Evolutionary conservation across 2,113 vertebrate genomes (phyloP), one percentile per base, ranked within the genome.

Genomic region (Pterocles orientalis): DNA sequence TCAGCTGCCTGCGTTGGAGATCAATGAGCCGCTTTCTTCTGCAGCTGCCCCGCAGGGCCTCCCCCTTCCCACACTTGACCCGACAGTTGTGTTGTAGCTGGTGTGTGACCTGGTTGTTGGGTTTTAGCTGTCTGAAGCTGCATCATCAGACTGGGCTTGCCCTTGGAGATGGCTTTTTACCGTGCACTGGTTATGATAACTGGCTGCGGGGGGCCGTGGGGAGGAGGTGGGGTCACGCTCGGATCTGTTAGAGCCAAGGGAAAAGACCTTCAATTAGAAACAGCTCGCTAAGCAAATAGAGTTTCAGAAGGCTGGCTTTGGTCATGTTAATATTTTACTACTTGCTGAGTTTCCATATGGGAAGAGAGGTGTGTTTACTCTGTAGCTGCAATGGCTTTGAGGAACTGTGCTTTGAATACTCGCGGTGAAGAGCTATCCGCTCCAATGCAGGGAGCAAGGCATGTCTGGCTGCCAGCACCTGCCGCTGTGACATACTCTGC

Each of bases 281-380:
- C 88, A 88, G 76, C 72, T 96, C 85, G 45, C 72, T 94, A 73
- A 97, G 86, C 96, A 96, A 89, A 94, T 21, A 97, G 77, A 91
- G 65, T 83, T 73, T 60, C 47, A 80, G 78, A 93, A 97, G 87
- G 88, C 95, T 94, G 56, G 15, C 48, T 86, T 94, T 92, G 80
- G 58, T 66, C 18, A 4, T 0, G 97, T 98, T 98, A 99, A 98
- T 98, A 71, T 98, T 98, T 97, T 92, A 98, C 98, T 96, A 26
- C 31, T 91, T 78, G 92, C 76, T 25, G 88, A 73, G 86, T 93
- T 95, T 91, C 64, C 48, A 21, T 28, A 2, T 58, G 71, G 76
- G 57, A 61, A 53, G 65, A 39, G 80, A 82, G 34, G 78, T 91
- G 95, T 85, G 81, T 95, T 98, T 96, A 92, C 3, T 0, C 58